Evolutionary conservation across 2,797 vertebrate species (phyloP).

Genomic region (Notoglanidium macrostoma): DNA sequence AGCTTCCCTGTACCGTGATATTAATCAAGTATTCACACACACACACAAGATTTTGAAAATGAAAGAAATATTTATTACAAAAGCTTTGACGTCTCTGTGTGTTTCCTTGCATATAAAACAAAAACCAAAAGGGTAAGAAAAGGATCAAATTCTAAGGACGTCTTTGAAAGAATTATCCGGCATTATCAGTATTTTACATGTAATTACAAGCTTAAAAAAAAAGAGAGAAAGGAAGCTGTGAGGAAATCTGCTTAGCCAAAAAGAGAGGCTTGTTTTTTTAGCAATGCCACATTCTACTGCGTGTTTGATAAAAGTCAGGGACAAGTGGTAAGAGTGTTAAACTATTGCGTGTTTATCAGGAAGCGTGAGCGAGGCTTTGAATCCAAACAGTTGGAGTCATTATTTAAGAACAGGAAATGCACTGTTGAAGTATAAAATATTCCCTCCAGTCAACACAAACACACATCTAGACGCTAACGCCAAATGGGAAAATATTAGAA

Average conservation of each 20-base stretch:
- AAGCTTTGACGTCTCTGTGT: background rate
- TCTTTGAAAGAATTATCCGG: background rate
- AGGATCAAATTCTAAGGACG: background rate
- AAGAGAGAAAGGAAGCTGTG: background rate
- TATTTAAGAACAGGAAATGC: background rate
- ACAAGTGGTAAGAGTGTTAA: too few species aligned
- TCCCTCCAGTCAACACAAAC: background rate
- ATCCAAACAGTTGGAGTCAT: background rate
- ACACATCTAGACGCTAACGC: background rate
- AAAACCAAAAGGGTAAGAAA: background rate
- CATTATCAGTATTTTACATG: background rate
- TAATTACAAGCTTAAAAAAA: background rate
- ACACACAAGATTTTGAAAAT: background rate
- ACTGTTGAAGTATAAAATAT: background rate
- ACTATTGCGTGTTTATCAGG: too few species aligned
- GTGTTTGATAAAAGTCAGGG: too few species aligned
- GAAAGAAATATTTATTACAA: too few species aligned
- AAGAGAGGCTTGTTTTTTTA: background rate
- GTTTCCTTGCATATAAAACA: background rate
- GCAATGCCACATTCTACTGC: too few species aligned
- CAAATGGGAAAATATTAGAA: slow-evolving; percentile 4
- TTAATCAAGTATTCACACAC: background rate
- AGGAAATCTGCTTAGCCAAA: background rate
- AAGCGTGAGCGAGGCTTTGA: background rate
- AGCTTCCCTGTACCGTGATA: background rate